A percentile compares a stretch with the other conserved stretches of the same genome.
These are phyloP conservation scores for Orchestes rusci DNA, from an alignment of 2,888 invertebrate species.

Conservation along the genomic window DNA sequence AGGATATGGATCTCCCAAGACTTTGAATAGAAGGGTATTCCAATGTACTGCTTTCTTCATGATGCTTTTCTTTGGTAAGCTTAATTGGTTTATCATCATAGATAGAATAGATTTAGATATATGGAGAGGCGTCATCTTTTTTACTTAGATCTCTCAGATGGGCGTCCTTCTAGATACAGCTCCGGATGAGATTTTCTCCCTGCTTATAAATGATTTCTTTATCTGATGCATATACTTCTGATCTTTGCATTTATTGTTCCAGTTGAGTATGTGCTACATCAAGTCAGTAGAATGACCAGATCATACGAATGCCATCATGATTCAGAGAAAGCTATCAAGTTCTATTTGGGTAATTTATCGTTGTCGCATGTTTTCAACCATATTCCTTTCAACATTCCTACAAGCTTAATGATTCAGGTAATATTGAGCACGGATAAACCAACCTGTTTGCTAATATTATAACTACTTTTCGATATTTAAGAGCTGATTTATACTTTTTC, in stretches of 20 bases:
- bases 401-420: constrained; percentile 26
- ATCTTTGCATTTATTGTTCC: too few relatives aligned
- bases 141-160: too few relatives aligned
- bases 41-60: constrained; percentile 19
- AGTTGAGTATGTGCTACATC: constrained; percentile 24
- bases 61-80: constrained; percentile 22
- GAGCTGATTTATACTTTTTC: too few relatives aligned
- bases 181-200: too few relatives aligned
- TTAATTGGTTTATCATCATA: too few relatives aligned
- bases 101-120: too few relatives aligned
- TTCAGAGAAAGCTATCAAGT: constrained; percentile 19
- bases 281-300: constrained; percentile 21
- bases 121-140: too few relatives aligned
- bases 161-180: too few relatives aligned
- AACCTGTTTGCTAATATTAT: too few relatives aligned
- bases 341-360: constrained; percentile 25
- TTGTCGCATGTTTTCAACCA: constrained; percentile 23
- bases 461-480: too few relatives aligned
- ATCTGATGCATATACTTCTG: too few relatives aligned
- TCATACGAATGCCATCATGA: constrained; percentile 19
- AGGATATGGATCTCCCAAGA: constrained; percentile 20
- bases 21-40: constrained; percentile 17
- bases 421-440: neutral
- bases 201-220: too few relatives aligned
- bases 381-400: constrained; percentile 22